A percentile compares a stretch with the other conserved stretches of the same genome.
phyloP scores from a whole-genome alignment of 2,797 vertebrate genomes.

The Mycteria americana region DNA sequence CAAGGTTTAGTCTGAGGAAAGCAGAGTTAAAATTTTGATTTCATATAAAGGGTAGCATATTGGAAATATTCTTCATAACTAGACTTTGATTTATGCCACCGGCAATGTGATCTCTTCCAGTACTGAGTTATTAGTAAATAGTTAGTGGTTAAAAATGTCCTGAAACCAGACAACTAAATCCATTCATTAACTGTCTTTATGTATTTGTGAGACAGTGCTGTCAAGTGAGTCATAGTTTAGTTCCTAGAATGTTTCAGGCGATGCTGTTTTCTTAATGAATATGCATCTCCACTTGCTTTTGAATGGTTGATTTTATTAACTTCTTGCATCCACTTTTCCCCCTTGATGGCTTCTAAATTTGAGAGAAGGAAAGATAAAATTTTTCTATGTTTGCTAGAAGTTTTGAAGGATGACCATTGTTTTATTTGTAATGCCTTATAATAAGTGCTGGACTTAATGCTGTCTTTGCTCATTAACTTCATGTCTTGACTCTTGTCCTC shows the following conservation, averaged over 20 bases:
- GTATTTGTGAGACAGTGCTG: background rate
- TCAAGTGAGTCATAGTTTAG: background rate
- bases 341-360: background rate
- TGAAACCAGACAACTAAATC: background rate
- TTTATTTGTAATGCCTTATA: background rate
- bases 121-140: conserved; percentile 3
- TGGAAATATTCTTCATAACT: background rate
- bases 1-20: background rate
- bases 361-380: background rate
- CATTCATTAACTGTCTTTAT: background rate
- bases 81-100: background rate
- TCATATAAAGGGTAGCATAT: background rate
- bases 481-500: background rate
- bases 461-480: conserved; percentile 32
- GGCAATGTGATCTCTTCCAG: background rate
- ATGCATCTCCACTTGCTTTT: background rate
- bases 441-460: background rate
- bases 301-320: background rate
- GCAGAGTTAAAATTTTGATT: background rate
- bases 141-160: conserved; percentile 20
- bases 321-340: background rate
- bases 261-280: background rate
- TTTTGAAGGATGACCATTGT: background rate
- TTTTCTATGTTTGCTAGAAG: background rate
- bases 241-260: background rate